These are phyloP conservation scores for Dasyornis broadbenti DNA, from an alignment of 2,113 vertebrate species.

Conservation along the genomic window DNA sequence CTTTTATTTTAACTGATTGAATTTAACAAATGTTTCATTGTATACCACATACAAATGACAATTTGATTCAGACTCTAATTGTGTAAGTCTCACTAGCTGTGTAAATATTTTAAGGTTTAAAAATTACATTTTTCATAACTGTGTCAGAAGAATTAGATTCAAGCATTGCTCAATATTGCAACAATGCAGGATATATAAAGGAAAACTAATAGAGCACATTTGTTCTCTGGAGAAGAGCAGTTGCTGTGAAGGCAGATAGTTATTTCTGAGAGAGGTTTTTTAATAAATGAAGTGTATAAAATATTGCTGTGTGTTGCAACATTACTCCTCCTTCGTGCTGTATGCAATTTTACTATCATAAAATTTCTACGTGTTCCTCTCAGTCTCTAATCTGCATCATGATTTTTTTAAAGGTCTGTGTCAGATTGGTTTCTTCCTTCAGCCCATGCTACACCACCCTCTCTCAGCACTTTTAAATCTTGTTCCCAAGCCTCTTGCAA, in stretches of 20 bases:
- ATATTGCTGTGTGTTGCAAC: background rate
- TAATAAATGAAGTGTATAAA: background rate
- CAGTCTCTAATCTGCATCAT: background rate
- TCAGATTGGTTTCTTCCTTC: background rate
- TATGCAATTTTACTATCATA: background rate
- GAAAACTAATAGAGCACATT: slow-evolving; percentile 23
- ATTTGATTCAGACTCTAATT: slow-evolving; percentile 34
- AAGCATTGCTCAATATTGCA: background rate
- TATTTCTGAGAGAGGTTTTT: background rate
- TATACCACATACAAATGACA: background rate
- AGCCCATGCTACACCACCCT: background rate
- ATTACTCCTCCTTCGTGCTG: background rate
- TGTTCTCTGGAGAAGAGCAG: background rate
- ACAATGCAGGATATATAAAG: background rate
- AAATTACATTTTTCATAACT: slow-evolving; percentile 38
- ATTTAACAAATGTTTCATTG: background rate
- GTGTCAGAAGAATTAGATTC: slow-evolving; percentile 27
- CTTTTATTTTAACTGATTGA: slow-evolving; percentile 21
- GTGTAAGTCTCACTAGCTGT: background rate
- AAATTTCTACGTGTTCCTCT: background rate
- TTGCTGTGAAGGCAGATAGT: background rate
- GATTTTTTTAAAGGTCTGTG: background rate
- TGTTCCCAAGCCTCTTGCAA: background rate
- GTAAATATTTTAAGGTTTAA: slow-evolving; percentile 46
- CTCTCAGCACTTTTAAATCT: background rate